These are phyloP conservation scores for Polietes domitor DNA, from an alignment of 2,888 invertebrate species.

Conservation along the genomic window DNA sequence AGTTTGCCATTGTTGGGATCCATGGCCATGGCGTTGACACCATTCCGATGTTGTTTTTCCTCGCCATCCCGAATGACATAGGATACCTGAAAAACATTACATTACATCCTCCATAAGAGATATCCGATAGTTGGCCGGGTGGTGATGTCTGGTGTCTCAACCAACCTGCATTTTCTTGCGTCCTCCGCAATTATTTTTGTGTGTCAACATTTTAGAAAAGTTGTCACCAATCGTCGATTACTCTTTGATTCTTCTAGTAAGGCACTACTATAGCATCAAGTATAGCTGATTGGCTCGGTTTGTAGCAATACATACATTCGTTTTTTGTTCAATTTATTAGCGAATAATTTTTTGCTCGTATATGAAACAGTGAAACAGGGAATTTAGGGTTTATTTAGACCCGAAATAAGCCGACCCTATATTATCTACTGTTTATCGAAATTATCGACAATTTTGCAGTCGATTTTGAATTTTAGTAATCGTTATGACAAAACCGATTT, in stretches of 20 bases:
- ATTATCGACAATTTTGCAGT: too few species aligned
- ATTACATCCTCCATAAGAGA: not conserved
- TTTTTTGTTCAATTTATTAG: conserved; percentile 32
- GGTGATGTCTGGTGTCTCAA: not conserved
- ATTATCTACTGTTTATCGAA: too few species aligned
- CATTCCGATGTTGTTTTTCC: conserved; percentile 96
- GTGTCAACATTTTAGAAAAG: conserved; percentile 79
- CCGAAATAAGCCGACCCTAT: too few species aligned
- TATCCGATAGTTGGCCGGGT: too few species aligned
- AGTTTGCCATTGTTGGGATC: conserved; percentile 93
- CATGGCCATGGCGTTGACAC: conserved; percentile 96
- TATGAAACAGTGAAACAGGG: too few species aligned
- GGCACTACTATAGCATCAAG: conserved; percentile 61
- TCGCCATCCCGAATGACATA: conserved; percentile 98
- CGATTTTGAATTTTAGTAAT: too few species aligned
- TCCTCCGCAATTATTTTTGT: conserved; percentile 81
- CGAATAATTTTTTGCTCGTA: too few species aligned
- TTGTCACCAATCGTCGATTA: conserved; percentile 1
- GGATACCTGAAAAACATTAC: conserved; percentile 87
- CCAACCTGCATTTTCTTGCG: conserved; percentile 83
- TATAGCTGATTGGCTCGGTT: conserved; percentile 30
- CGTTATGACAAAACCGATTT: too few species aligned
- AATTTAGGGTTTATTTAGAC: too few species aligned
- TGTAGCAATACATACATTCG: conserved; percentile 59
- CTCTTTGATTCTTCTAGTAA: conserved; percentile 30